phyloP scores from a whole-genome alignment of 2,797 vertebrate genomes.

The Loriculus beryllinus region DNA sequence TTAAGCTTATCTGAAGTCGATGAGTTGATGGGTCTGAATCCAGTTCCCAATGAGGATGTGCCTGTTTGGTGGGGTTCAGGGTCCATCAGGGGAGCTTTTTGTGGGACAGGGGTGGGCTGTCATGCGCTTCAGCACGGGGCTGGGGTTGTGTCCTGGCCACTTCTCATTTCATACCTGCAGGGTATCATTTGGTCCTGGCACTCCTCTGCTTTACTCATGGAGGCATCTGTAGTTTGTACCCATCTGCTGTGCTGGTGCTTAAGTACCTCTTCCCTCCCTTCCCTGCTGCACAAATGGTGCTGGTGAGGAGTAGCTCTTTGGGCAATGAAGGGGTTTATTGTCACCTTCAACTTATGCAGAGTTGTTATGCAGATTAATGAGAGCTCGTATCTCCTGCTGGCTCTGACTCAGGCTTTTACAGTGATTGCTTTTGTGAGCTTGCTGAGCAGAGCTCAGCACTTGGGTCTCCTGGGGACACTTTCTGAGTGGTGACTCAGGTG shows the following conservation, averaged over 20 bases:
- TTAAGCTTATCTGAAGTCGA: background rate
- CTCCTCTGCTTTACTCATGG: background rate
- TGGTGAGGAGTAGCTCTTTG: background rate
- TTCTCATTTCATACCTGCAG: background rate
- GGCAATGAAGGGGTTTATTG: background rate
- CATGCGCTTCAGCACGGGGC: accelerated
- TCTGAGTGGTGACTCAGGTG: accelerated
- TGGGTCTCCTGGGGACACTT: background rate
- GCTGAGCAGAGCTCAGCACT: background rate
- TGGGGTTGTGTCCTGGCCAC: background rate
- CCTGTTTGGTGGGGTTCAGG: background rate
- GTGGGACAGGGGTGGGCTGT: background rate
- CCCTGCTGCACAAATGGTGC: background rate
- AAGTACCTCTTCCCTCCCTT: background rate
- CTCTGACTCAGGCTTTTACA: slow-evolving; percentile 21
- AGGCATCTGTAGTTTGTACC: background rate
- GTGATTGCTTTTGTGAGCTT: background rate
- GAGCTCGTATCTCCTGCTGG: background rate
- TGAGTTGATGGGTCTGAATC: background rate
- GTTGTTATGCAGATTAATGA: background rate
- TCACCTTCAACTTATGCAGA: background rate
- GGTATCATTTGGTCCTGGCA: background rate
- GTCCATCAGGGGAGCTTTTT: background rate
- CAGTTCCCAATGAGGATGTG: background rate
- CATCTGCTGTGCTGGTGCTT: background rate